These are phyloP conservation scores for Quadroppia sp. DNA, from an alignment of 2,888 invertebrate genomes.

Conservation along the genomic window DNA sequence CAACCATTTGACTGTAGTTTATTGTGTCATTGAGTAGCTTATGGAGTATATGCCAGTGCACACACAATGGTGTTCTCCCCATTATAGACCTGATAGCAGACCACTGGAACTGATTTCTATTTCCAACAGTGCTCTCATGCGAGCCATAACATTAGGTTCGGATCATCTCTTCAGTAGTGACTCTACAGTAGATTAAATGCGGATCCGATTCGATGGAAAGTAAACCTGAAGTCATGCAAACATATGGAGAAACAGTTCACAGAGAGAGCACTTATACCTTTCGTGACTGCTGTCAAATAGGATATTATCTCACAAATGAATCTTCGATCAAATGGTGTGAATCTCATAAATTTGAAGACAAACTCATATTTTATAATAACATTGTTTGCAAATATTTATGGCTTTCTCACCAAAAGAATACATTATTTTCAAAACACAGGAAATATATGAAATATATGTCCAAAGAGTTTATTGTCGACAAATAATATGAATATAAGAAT, in stretches of 20 bases:
- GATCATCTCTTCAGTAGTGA: neutral
- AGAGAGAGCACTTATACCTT: neutral
- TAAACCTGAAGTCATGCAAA: slow-evolving; percentile 21
- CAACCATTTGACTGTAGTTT: slow-evolving; percentile 30
- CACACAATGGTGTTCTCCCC: neutral
- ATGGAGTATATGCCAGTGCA: neutral
- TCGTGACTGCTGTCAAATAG: neutral
- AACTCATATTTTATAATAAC: neutral
- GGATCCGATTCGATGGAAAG: slow-evolving; percentile 21
- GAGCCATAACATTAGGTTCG: neutral
- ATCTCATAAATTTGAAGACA: slow-evolving; percentile 20
- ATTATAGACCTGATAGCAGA: slow-evolving; percentile 22
- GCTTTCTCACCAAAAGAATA: neutral
- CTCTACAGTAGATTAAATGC: neutral
- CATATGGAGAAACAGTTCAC: neutral
- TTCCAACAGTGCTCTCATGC: slow-evolving; percentile 7
- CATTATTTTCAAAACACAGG: slow-evolving; percentile 5
- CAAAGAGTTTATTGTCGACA: neutral
- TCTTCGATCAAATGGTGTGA: slow-evolving; percentile 27
- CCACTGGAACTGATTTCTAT: slow-evolving; percentile 26
- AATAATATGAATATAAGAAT: neutral
- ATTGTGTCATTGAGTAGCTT: slow-evolving; percentile 10
- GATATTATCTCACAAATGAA: neutral
- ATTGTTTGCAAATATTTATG: slow-evolving; percentile 6
- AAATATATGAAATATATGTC: neutral